Evolutionary conservation across 2,888 invertebrate genomes (phyloP).

Genomic region (Plutella xylostella): DNA sequence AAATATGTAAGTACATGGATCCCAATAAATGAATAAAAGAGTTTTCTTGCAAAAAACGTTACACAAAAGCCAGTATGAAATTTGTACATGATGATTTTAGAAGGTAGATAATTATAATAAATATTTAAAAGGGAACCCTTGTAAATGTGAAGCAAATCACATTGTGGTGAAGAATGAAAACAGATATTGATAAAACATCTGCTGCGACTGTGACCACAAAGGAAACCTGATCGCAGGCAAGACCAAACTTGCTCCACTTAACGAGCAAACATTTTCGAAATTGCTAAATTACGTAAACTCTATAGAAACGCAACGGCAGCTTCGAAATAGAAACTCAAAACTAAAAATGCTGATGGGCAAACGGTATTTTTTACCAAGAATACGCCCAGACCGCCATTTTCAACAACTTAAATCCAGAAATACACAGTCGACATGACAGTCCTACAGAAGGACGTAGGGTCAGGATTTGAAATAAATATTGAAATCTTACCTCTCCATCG

Average conservation of each 20-base stretch:
- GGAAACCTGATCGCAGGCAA: not conserved
- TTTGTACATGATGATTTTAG: no score
- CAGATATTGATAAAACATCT: conserved; percentile 1
- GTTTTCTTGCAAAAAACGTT: no score
- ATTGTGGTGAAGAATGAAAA: not conserved
- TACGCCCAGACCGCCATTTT: conserved; percentile 53
- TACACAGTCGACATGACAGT: conserved; percentile 37
- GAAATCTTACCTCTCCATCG: conserved; percentile 84
- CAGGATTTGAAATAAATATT: not conserved
- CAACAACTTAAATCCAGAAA: conserved; percentile 44
- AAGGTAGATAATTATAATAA: no score
- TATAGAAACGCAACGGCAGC: not conserved
- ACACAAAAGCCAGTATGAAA: no score
- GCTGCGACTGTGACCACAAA: conserved; percentile 1
- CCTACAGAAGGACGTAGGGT: not conserved
- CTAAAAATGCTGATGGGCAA: not conserved
- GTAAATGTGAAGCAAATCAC: not conserved
- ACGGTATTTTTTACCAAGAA: conserved; percentile 14
- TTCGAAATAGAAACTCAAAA: not conserved
- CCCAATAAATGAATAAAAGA: no score
- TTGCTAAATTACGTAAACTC: not conserved
- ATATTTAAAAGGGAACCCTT: no score
- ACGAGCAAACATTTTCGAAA: not conserved
- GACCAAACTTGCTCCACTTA: not conserved
- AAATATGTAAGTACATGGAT: no score